phyloP scores from a whole-genome alignment of 2,888 invertebrate species.

The Cantharis lateralis region DNA sequence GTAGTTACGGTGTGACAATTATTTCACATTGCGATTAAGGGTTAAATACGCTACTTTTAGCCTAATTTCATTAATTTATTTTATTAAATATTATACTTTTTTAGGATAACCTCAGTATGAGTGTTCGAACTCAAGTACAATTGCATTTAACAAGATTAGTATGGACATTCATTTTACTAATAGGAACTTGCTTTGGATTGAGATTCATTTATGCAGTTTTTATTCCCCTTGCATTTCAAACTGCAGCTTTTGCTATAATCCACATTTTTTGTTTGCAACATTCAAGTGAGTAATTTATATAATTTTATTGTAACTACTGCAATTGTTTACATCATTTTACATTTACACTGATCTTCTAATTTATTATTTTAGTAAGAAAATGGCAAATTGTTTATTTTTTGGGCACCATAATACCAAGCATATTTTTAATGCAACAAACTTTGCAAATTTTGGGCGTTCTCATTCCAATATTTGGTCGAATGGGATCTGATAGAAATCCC shows the following conservation, averaged over 20 bases:
- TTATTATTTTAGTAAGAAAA: conserved; percentile 28
- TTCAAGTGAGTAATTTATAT: conserved; percentile 30
- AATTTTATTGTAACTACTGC: not conserved
- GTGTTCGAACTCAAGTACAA: conserved; percentile 32
- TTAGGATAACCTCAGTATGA: conserved; percentile 24
- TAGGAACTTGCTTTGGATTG: conserved; percentile 33
- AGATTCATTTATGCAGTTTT: conserved; percentile 34
- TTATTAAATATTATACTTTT: not conserved
- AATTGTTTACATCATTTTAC: not conserved
- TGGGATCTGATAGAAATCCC: conserved; percentile 56
- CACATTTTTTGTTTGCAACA: conserved; percentile 29
- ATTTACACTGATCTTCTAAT: not conserved
- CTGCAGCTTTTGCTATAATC: conserved; percentile 23
- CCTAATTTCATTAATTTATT: not conserved
- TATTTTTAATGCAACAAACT: conserved; percentile 27
- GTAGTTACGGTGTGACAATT: no score
- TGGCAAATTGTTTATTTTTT: conserved; percentile 36
- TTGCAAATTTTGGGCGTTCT: conserved; percentile 26
- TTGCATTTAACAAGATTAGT: conserved; percentile 34
- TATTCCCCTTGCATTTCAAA: conserved; percentile 36
- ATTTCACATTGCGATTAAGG: no score
- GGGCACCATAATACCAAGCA: conserved; percentile 30
- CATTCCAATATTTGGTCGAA: conserved; percentile 55
- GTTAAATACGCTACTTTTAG: no score
- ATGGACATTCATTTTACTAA: conserved; percentile 35